Conservation (phyloP, 2,888 invertebrate genomes). For the Nemotelus pantherinus region DNA sequence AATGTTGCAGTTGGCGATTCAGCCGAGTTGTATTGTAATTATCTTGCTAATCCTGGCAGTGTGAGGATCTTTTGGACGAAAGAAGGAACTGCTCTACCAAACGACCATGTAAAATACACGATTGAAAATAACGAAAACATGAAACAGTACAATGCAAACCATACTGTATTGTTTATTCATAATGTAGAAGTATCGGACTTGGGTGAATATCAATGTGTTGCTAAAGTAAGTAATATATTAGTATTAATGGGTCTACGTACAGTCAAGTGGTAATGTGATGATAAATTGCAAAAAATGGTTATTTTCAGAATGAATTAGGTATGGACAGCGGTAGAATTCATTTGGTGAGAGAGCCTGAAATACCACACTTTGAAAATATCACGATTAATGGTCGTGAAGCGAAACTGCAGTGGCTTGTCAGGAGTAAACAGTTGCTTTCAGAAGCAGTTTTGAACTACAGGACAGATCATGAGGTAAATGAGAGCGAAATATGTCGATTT, state of each 20-base stretch:
- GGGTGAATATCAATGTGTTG: slow-evolving; percentile 80
- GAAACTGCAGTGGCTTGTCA: slow-evolving; percentile 60
- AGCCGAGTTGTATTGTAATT: slow-evolving; percentile 61
- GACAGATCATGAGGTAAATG: slow-evolving; percentile 58
- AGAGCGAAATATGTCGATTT: not conserved
- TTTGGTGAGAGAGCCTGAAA: slow-evolving; percentile 60
- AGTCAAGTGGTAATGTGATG: not conserved
- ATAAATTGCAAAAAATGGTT: no score
- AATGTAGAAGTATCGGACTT: slow-evolving; percentile 74
- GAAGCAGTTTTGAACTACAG: slow-evolving; percentile 62
- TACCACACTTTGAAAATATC: slow-evolving; percentile 59
- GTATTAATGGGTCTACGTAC: slow-evolving; percentile 60
- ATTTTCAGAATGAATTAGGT: slow-evolving; percentile 58
- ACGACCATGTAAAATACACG: slow-evolving; percentile 61
- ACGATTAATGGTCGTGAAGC: slow-evolving; percentile 57
- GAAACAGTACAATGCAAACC: slow-evolving; percentile 59
- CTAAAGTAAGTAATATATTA: slow-evolving; percentile 55
- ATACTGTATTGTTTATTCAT: slow-evolving; percentile 73
- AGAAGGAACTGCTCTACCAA: slow-evolving; percentile 55
- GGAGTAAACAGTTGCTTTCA: slow-evolving; percentile 60
- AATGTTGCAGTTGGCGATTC: slow-evolving; percentile 56
- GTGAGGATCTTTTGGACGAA: slow-evolving; percentile 57
- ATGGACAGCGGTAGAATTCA: slow-evolving; percentile 56
- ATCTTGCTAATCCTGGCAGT: slow-evolving; percentile 59
- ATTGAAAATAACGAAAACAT: slow-evolving; percentile 64